A percentile compares a stretch with the other conserved stretches of the same genome.
Evolutionary conservation across 2,888 invertebrate genomes (phyloP).

Genomic region (Deilephila elpenor): DNA sequence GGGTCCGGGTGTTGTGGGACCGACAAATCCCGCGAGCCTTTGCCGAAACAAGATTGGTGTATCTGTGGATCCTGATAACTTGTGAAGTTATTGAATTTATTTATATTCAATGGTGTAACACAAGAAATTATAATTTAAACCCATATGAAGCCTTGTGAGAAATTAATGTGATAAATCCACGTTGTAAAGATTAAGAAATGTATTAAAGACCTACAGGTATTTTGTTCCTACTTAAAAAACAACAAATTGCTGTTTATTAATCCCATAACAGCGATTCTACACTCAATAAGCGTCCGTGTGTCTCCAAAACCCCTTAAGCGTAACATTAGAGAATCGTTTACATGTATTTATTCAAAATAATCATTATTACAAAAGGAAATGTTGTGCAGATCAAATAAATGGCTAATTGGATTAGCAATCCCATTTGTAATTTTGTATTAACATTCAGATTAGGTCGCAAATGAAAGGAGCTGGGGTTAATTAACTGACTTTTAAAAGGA

Average conservation of each 20-base stretch:
- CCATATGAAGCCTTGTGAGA: too few relatives aligned
- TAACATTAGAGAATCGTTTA: constrained; percentile 55
- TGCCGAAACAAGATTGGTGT: too few relatives aligned
- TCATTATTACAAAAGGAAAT: constrained; percentile 45
- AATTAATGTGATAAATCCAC: too few relatives aligned
- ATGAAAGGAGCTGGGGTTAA: not conserved
- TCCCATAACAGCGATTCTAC: constrained; percentile 1
- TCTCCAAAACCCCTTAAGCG: constrained; percentile 37
- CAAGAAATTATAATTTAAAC: too few relatives aligned
- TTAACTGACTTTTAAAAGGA: not conserved
- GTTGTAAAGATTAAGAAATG: too few relatives aligned
- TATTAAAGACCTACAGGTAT: too few relatives aligned
- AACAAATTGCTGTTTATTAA: not conserved
- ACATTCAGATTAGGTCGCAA: not conserved
- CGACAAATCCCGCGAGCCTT: too few relatives aligned
- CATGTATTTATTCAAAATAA: constrained; percentile 60
- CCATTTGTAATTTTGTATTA: not conserved
- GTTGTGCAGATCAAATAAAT: constrained; percentile 37
- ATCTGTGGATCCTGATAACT: too few relatives aligned
- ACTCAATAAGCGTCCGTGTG: constrained; percentile 35
- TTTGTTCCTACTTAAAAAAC: too few relatives aligned
- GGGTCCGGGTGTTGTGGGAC: too few relatives aligned
- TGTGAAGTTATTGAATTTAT: too few relatives aligned
- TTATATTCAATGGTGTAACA: too few relatives aligned
- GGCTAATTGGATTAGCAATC: constrained; percentile 38